Evolutionary conservation across 2,113 vertebrate genomes (phyloP).

Genomic region (Saguinus imperator): DNA sequence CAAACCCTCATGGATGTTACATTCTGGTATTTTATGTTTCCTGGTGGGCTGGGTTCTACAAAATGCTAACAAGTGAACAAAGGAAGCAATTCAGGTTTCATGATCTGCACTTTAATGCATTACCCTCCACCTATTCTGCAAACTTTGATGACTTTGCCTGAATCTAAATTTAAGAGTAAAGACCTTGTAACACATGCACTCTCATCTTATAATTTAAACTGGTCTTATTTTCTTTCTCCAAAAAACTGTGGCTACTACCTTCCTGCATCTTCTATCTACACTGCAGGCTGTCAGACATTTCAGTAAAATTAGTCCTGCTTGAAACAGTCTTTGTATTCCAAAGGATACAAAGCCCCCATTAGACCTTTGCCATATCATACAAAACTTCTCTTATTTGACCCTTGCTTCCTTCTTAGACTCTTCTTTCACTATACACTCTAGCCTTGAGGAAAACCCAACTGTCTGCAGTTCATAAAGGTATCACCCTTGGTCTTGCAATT

Average conservation of each 20-base stretch:
- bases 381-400: not conserved
- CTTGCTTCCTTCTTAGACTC: not conserved
- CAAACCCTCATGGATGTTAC: not conserved
- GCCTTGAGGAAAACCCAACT: not conserved
- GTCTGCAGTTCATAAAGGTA: not conserved
- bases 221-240: not conserved
- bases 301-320: not conserved
- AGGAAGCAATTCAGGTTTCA: not conserved
- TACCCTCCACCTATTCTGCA: not conserved
- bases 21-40: not conserved
- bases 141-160: not conserved
- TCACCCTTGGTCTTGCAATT: not conserved
- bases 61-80: not conserved
- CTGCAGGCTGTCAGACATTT: not conserved
- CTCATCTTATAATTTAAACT: not conserved
- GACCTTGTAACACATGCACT: not conserved
- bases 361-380: not conserved
- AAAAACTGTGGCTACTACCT: not conserved
- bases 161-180: not conserved
- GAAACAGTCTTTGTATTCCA: not conserved
- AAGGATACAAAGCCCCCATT: not conserved
- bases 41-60: not conserved
- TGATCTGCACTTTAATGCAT: not conserved
- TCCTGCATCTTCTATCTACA: not conserved
- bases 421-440: not conserved